Evolutionary conservation across 2,113 vertebrate genomes (phyloP), one percentile per base, ranked within the genome.

Genomic region (Thamnaconus septentrionalis): DNA sequence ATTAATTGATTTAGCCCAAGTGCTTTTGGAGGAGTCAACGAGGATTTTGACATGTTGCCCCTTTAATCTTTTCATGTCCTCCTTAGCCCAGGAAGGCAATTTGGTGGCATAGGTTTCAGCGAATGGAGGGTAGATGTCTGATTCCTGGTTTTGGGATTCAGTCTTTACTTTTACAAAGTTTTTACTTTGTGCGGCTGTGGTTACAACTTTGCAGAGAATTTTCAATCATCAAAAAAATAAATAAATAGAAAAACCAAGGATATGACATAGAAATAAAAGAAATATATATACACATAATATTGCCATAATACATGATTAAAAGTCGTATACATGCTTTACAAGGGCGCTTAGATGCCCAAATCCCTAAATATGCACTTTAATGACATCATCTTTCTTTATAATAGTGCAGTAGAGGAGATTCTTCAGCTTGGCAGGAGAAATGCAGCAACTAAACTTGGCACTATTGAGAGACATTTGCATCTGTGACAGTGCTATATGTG

Each of bases 1-100:
- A 92, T 90, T 87, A 91, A 92, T 90, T 91, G 90, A 92, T 91
- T 89, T 78, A 69, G 57, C 75, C 63, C 82, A 71, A 82, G 69
- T 77, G 75, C 79, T 71, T 83, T 87, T 88, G 73, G 76, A 84
- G 71, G 65, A 69, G 81, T 81, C 63, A 86, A 84, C 85, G 83
- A 78, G 82, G 82, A 90, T 92, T 88, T 85, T 87, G 86, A 88
- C 75, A 71, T 83, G 78, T 78, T 79, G 67, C 62, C 52, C 49
- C 83, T 85, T 88, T 88, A 87, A 89, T 90, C 87, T 84, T 53
- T 76, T 76, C 53, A 67, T 68, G 58, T 31, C 5, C 60, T 69
- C 66, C 50, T 63, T 64, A 66, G 71, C 64, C 69, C 74, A 79
- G 48, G 64, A 58, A 70, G 71, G 70, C 61, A 31, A 64, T 67